A percentile compares a stretch with the other conserved stretches of the same genome.
Evolutionary conservation across 2,888 invertebrate genomes (phyloP).

Genomic region (Hirtodrosophila cameraria): DNA sequence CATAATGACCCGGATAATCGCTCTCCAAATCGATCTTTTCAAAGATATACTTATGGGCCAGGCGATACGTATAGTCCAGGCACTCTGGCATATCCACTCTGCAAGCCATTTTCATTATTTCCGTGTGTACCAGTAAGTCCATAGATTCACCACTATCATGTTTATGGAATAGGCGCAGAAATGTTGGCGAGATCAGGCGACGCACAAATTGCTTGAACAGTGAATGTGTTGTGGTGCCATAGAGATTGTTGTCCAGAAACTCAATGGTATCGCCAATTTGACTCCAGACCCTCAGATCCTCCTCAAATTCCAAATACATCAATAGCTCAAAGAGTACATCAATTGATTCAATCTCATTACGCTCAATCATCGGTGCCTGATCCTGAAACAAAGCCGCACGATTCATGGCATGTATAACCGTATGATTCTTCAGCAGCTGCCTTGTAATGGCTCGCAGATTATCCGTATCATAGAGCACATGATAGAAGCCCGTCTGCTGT

Average conservation of each 20-base stretch:
- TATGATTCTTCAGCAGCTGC: slow-evolving; percentile 87
- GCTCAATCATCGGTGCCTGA: slow-evolving; percentile 86
- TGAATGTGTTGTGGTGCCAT: slow-evolving; percentile 62
- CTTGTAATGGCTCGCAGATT: slow-evolving; percentile 88
- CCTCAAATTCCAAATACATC: slow-evolving; percentile 87
- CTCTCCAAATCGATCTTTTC: slow-evolving; percentile 48
- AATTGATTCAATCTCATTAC: slow-evolving; percentile 86
- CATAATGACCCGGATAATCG: slow-evolving; percentile 56
- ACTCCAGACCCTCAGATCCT: slow-evolving; percentile 89
- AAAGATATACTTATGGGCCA: slow-evolving; percentile 72
- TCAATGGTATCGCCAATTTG: slow-evolving; percentile 84
- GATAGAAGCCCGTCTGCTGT: slow-evolving; percentile 85
- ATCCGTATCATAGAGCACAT: slow-evolving; percentile 88
- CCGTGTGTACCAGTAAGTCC: slow-evolving; percentile 32
- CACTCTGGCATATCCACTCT: slow-evolving; percentile 74
- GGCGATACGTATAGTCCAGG: slow-evolving; percentile 63
- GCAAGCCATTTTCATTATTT: slow-evolving; percentile 75
- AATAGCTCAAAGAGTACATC: slow-evolving; percentile 85
- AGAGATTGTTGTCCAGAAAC: slow-evolving; percentile 62
- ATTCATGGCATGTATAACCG: slow-evolving; percentile 89
- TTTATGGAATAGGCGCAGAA: slow-evolving; percentile 46
- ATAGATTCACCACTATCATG: slow-evolving; percentile 21
- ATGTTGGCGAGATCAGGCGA: slow-evolving; percentile 68
- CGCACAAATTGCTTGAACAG: slow-evolving; percentile 74
- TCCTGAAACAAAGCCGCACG: slow-evolving; percentile 95